Evolutionary conservation across 2,113 vertebrate species (phyloP).

Genomic region (Cinclus mexicanus): DNA sequence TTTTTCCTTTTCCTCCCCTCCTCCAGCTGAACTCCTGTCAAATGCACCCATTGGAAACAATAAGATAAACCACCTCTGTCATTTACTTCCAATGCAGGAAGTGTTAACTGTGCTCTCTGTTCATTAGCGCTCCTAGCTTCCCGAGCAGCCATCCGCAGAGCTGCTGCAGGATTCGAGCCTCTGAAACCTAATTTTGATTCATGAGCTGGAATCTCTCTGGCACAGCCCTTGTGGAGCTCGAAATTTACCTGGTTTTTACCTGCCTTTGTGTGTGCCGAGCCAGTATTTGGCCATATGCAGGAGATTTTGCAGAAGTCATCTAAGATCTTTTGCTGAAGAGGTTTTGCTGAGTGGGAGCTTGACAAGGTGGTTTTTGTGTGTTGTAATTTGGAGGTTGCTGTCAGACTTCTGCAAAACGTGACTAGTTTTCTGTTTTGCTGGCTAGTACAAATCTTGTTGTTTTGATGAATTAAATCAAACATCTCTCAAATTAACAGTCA

Average conservation of each 20-base stretch:
- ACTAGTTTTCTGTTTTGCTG: background rate
- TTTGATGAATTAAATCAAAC: background rate
- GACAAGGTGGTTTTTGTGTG: background rate
- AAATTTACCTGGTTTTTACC: background rate
- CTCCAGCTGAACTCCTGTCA: conserved; percentile 33
- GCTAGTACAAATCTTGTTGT: background rate
- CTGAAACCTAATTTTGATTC: conserved; percentile 57
- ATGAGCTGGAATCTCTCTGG: conserved; percentile 38
- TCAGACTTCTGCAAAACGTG: background rate
- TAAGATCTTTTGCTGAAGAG: background rate
- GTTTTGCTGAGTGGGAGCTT: background rate
- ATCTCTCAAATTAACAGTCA: background rate
- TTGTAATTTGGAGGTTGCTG: background rate
- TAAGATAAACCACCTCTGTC: conserved; percentile 71
- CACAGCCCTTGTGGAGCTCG: background rate
- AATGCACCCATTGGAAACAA: conserved; percentile 62
- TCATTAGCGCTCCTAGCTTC: conserved; percentile 37
- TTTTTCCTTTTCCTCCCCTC: background rate
- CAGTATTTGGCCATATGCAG: background rate
- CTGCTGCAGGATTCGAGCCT: conserved; percentile 18
- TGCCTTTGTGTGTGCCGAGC: background rate
- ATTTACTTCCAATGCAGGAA: conserved; percentile 61
- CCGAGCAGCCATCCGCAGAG: conserved; percentile 56
- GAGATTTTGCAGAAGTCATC: background rate
- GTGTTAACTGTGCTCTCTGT: conserved; percentile 47